Evolutionary conservation across 2,113 vertebrate genomes (phyloP).

Genomic region (Scytalopus superciliaris): DNA sequence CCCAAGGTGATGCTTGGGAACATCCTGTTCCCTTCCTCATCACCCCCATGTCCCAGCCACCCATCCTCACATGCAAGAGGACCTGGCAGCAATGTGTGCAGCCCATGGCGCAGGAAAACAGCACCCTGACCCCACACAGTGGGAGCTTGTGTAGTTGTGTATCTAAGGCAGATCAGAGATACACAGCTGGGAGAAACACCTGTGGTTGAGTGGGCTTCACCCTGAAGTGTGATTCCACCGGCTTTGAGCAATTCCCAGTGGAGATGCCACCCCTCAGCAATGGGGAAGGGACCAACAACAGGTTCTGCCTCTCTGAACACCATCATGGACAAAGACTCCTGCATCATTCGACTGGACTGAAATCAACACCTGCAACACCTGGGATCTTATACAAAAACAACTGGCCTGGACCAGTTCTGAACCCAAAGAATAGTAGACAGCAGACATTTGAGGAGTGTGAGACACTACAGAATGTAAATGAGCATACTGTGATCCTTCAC

Average conservation of each 20-base stretch:
- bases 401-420: background rate
- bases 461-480: background rate
- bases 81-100: rapidly evolving
- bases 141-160: background rate
- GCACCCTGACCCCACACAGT: background rate
- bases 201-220: background rate
- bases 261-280: rapidly evolving
- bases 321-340: background rate
- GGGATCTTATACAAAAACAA: background rate
- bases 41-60: rapidly evolving
- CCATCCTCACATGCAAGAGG: background rate
- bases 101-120: background rate
- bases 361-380: background rate
- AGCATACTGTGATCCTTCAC: background rate
- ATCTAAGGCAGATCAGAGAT: background rate
- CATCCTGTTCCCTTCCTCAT: background rate
- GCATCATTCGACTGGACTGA: background rate
- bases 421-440: background rate
- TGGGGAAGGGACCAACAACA: background rate
- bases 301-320: background rate
- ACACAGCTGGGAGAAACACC: background rate
- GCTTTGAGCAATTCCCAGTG: background rate
- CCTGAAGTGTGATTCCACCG: rapidly evolving
- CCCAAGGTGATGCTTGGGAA: background rate
- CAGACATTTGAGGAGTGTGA: background rate